Conservation (phyloP, 2,888 invertebrate species). For the Ecdyonurus torrentis region DNA sequence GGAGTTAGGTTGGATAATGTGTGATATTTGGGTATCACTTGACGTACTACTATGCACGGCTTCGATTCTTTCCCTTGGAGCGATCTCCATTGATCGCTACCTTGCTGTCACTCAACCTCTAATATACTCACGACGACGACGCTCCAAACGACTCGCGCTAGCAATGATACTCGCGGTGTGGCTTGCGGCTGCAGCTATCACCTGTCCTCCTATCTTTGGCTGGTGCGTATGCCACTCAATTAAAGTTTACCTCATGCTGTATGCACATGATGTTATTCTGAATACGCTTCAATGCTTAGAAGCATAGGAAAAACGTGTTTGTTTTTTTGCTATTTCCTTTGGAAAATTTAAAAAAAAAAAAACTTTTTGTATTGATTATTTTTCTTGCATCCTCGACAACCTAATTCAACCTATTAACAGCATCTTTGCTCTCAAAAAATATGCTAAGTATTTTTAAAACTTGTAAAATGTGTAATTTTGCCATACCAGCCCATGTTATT, state of each 20-base stretch:
- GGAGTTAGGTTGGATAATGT: constrained; percentile 77
- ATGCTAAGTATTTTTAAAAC: too few relatives aligned
- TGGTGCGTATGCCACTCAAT: constrained; percentile 41
- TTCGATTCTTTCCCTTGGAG: constrained; percentile 81
- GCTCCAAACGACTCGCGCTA: constrained; percentile 68
- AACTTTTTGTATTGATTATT: too few relatives aligned
- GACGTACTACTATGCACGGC: constrained; percentile 90
- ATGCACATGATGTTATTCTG: too few relatives aligned
- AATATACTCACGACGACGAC: constrained; percentile 74
- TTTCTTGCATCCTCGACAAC: too few relatives aligned
- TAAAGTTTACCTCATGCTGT: constrained; percentile 3
- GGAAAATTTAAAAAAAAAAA: too few relatives aligned
- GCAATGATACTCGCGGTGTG: constrained; percentile 82
- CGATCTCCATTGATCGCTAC: constrained; percentile 82
- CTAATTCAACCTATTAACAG: too few relatives aligned
- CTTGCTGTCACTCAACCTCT: constrained; percentile 87
- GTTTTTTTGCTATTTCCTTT: too few relatives aligned
- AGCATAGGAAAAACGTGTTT: too few relatives aligned
- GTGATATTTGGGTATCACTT: constrained; percentile 81
- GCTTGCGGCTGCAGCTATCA: constrained; percentile 77
- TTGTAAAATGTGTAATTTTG: too few relatives aligned
- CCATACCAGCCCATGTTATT: too few relatives aligned
- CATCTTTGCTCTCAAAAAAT: too few relatives aligned
- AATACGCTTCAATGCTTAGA: too few relatives aligned
- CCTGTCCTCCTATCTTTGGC: constrained; percentile 85